Conservation (phyloP, 2,888 invertebrate species). For the Tetranychus truncatus region DNA sequence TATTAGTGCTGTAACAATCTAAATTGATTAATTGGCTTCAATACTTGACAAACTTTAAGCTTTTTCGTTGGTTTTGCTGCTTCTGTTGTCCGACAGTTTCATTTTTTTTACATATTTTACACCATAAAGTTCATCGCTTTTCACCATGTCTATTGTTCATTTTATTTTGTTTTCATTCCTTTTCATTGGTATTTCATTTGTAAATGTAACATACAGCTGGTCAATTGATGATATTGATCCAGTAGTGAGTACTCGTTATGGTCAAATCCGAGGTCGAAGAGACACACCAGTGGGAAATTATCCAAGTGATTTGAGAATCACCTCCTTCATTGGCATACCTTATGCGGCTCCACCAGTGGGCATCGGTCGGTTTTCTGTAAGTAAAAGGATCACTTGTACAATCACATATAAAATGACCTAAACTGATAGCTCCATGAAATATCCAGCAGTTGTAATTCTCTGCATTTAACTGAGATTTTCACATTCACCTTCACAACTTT, state of each 20-base stretch:
- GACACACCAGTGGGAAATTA: neutral
- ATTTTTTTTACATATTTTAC: neutral
- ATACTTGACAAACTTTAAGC: no score
- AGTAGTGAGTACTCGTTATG: conserved; percentile 14
- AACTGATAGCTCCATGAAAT: no score
- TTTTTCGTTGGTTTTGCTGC: no score
- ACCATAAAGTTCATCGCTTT: neutral
- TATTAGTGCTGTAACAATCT: no score
- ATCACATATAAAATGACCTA: no score
- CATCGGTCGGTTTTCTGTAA: conserved; percentile 18
- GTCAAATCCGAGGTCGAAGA: conserved; percentile 6
- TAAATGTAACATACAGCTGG: neutral
- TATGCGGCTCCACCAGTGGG: conserved; percentile 19
- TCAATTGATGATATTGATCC: neutral
- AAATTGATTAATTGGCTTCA: no score
- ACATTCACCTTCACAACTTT: no score
- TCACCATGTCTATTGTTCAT: neutral
- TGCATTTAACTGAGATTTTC: no score
- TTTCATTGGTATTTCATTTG: neutral
- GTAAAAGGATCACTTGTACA: neutral
- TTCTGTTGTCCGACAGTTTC: neutral
- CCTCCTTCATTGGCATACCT: conserved; percentile 18
- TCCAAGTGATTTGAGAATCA: conserved; percentile 2
- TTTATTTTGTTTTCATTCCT: neutral
- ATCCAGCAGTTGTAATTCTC: no score